phyloP scores from a whole-genome alignment of 2,113 vertebrate genomes.

The Sterna hirundo region DNA sequence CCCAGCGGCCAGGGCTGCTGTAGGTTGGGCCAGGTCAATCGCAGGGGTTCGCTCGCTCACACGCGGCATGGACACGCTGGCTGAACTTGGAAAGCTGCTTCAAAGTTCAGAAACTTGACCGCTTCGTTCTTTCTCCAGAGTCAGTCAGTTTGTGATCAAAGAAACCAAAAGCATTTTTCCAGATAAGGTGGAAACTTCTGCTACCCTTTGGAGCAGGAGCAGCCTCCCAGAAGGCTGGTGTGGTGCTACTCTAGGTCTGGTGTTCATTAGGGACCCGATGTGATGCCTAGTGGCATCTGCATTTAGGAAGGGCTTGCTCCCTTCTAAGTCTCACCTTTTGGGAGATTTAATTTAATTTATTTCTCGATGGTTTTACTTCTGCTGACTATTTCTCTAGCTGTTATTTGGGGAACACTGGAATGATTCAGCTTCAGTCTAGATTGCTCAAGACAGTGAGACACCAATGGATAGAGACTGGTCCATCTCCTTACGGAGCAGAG shows the following conservation, averaged over 20 bases:
- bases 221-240: background rate
- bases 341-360: background rate
- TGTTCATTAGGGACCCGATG: background rate
- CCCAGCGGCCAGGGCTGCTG: background rate
- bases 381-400: background rate
- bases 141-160: background rate
- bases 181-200: background rate
- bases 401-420: background rate
- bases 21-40: background rate
- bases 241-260: background rate
- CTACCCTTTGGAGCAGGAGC: background rate
- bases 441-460: background rate
- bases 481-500: background rate
- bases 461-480: background rate
- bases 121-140: background rate
- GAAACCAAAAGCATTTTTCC: background rate
- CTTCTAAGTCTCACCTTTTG: background rate
- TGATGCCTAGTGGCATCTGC: background rate
- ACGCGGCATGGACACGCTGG: rapidly evolving
- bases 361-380: background rate
- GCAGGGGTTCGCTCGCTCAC: rapidly evolving
- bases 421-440: background rate
- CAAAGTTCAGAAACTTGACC: background rate
- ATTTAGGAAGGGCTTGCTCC: background rate
- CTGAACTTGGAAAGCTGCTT: background rate